Base-by-base conservation (phyloP, 2,888 invertebrate genomes). In the Drosophila siamana region DNA sequence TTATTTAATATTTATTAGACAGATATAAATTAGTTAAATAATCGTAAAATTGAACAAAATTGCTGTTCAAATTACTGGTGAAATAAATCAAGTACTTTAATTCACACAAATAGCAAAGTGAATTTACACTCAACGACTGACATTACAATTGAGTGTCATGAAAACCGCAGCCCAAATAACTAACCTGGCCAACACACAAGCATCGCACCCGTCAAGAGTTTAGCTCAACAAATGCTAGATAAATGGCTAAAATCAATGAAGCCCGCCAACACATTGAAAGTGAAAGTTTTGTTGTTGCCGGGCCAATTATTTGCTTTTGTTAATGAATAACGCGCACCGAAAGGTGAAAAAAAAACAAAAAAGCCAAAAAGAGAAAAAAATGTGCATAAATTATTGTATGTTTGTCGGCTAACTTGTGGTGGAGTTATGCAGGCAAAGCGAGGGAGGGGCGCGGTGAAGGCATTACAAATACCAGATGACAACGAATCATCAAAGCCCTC, bases 251-350 rank as follows among this genome's bases (percentile, higher is more conserved):
- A 59, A 57, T 66, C 61, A 75, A 75, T 74, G 66, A 50, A 47
- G 13, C 43, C 50, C 68, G 52, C 77, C 76, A 74, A 78, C 79
- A 71, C 78, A 69, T 60, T 62, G 67, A 70, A 84, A 85, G 84
- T 82, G 87, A 85, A 85, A 85, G 87, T 76, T 57, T 64, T 54
- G 44, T 51, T 52, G 55, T 55, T 54, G 41, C 19, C 41, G 7
- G n/a, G 38, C 33, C 60, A 44, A 50, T 60, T 78, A 69, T 80
- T 80, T 80, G 55, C 63, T 69, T 85, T 67, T 38, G 43, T 69
- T 47, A 66, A 51, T 60, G 74, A 64, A 55, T 63, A 64, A 52
- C 13, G 62, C 55, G 50, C 15, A 62, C 43, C 38, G 19, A 28
- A 16, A 56, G 33, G 9, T 16, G 61, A 36, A 26, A 56, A 70